phyloP scores from a whole-genome alignment of 2,113 vertebrate genomes.

The Scatophagus argus region DNA sequence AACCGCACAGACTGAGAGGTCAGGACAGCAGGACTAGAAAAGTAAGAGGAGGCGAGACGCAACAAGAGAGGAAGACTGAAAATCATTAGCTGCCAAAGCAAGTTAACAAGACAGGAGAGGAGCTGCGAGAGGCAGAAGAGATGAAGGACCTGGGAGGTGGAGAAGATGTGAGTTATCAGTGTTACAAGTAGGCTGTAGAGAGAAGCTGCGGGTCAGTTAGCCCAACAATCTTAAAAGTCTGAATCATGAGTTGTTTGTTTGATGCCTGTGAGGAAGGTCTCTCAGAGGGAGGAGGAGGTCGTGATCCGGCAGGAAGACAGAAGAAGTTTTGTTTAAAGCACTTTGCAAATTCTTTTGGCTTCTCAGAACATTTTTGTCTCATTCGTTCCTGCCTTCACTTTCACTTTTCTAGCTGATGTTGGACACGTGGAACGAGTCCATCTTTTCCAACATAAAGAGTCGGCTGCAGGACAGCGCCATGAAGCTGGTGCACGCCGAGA shows the following conservation, averaged over 20 bases:
- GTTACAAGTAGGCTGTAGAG: not conserved
- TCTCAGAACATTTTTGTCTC: no score
- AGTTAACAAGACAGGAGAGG: not conserved
- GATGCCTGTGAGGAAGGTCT: not conserved
- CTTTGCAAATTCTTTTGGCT: not conserved
- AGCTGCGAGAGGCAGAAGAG: not conserved
- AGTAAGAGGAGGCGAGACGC: no score
- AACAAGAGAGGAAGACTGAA: not conserved
- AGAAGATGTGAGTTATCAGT: not conserved
- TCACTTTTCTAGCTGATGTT: conserved; percentile 89
- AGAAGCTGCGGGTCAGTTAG: not conserved
- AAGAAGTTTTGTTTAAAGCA: not conserved
- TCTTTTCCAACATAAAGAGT: conserved; percentile 99
- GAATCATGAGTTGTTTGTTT: not conserved
- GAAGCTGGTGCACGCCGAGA: conserved; percentile 96
- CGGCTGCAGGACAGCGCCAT: conserved; percentile 98
- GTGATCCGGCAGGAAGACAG: not conserved
- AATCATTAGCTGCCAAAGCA: not conserved
- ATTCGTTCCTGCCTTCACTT: not conserved
- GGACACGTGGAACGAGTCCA: conserved; percentile 99
- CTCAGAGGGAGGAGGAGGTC: not conserved
- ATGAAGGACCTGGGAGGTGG: not conserved
- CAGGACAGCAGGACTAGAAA: not conserved
- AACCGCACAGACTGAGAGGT: not conserved
- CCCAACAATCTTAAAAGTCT: not conserved